These are phyloP conservation scores for Drosophila tripunctata DNA, from an alignment of 2,888 invertebrate genomes.

Conservation along the genomic window DNA sequence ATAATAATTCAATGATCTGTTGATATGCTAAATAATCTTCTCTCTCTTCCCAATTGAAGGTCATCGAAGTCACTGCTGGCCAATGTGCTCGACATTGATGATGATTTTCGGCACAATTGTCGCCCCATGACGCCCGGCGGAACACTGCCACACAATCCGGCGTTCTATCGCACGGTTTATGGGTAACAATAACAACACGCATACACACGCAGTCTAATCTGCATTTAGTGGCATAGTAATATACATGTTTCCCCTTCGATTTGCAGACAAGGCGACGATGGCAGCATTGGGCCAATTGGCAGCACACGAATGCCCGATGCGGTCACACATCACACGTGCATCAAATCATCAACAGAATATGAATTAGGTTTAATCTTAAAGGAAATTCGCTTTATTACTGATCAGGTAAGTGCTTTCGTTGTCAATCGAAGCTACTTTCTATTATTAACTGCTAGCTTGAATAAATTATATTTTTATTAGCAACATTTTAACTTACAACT, in stretches of 20 bases:
- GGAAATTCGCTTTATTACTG: conserved; percentile 96
- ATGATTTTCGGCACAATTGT: conserved; percentile 94
- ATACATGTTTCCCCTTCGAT: conserved; percentile 52
- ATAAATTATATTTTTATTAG: conserved; percentile 17
- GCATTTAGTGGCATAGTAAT: conserved; percentile 32
- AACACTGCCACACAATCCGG: conserved; percentile 86
- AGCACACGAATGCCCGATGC: conserved; percentile 90
- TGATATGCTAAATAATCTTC: conserved; percentile 35
- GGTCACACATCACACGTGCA: conserved; percentile 92
- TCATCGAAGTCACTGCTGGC: conserved; percentile 98
- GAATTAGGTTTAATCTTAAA: conserved; percentile 97
- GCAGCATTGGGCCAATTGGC: conserved; percentile 86
- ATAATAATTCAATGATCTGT: conserved; percentile 28
- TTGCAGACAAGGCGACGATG: conserved; percentile 84
- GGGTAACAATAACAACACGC: conserved; percentile 85
- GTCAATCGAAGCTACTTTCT: background rate
- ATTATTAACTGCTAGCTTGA: conserved; percentile 13
- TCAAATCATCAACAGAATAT: conserved; percentile 92
- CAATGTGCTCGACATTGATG: conserved; percentile 98
- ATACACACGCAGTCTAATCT: conserved; percentile 31
- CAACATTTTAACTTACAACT: background rate
- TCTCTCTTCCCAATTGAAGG: conserved; percentile 78
- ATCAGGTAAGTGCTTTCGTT: conserved; percentile 87
- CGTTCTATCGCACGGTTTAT: conserved; percentile 90
- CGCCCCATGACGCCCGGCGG: conserved; percentile 88